Percentiles rank a stretch among this genome's conserved stretches.
phyloP scores from a whole-genome alignment of 2,797 vertebrate species.

The Poecile montanus region DNA sequence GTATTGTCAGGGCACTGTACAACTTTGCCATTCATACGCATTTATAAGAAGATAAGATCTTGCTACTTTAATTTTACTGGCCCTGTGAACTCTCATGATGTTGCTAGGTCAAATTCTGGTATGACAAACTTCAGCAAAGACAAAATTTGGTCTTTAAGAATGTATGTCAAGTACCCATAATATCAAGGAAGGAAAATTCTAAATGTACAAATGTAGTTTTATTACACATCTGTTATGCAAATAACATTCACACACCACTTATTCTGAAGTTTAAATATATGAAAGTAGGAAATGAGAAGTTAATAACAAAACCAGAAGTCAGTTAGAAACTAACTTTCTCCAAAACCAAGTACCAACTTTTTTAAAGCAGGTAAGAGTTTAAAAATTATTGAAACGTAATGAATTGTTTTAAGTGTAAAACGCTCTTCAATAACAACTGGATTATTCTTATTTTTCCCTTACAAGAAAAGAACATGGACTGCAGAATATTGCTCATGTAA shows the following conservation, averaged over 20 bases:
- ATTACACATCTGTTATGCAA: slow-evolving; percentile 47
- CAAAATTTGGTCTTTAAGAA: background rate
- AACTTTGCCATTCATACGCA: accelerated
- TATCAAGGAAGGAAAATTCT: slow-evolving; percentile 16
- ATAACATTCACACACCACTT: slow-evolving; percentile 51
- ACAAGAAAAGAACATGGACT: background rate
- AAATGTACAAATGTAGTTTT: background rate
- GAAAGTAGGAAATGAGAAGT: slow-evolving; percentile 69
- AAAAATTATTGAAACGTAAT: background rate
- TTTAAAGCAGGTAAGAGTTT: background rate
- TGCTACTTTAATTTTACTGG: background rate
- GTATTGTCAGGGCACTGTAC: background rate
- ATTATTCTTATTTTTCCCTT: background rate
- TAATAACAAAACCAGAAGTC: slow-evolving; percentile 50
- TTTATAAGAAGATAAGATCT: background rate
- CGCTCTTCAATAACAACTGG: background rate
- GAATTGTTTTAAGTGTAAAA: background rate
- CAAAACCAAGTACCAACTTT: slow-evolving; percentile 33
- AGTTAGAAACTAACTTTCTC: slow-evolving; percentile 61
- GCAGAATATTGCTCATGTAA: background rate
- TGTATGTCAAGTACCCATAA: background rate
- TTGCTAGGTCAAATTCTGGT: background rate
- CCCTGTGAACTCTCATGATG: background rate
- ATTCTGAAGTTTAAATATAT: slow-evolving; percentile 40
- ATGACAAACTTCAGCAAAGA: background rate